Base-by-base conservation (phyloP, 2,797 vertebrate species). In the Chelonia mydas region DNA sequence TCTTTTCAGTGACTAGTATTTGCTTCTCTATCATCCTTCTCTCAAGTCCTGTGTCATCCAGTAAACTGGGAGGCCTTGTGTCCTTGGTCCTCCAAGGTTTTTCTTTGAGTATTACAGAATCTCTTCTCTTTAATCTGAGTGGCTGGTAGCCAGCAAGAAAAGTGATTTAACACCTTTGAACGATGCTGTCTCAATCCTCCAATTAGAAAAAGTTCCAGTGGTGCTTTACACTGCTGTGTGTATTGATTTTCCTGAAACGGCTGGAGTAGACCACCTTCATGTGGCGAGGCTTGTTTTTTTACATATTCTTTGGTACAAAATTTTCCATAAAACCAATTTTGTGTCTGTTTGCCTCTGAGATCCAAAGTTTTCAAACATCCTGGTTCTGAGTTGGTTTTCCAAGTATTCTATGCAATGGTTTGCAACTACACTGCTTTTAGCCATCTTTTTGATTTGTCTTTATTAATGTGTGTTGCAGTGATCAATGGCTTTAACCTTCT, bases 391-490 rank as follows among this genome's bases (percentile, higher is more conserved):
- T 59, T 72, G 68, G n/a, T 33, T 96, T 55, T 23, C 47, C 25
- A 47, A 49, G 74, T 76, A 91, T 8, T 45, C 25, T 47, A n/a
- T 79, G 79, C 23, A 90, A 1, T 79, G 79, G 53, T 3, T 82
- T 0, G 0, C 1, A 1, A 21, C 78, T 89, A 16, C 41, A 23
- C 54, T n/a, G 51, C 37, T 88, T 86, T 86, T 77, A 78, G 55
- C 53, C 81, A 45, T 12, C 83, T 88, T 80, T 87, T 90, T 89
- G 81, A 53, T 76, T 27, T 11, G 77, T 87, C 19, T 91, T 89
- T 84, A 16, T 88, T 87, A 12, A 49, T 91, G 88, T 90, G 51
- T 53, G 55, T 7, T 78, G 19, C 31, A 65, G 90, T 76, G 25
- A 37, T 53, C 37, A 33, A 45, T 76, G 25, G 25, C 45, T 76